Evolutionary conservation across 2,797 vertebrate genomes (phyloP).

Genomic region (Eleutherodactylus coqui): DNA sequence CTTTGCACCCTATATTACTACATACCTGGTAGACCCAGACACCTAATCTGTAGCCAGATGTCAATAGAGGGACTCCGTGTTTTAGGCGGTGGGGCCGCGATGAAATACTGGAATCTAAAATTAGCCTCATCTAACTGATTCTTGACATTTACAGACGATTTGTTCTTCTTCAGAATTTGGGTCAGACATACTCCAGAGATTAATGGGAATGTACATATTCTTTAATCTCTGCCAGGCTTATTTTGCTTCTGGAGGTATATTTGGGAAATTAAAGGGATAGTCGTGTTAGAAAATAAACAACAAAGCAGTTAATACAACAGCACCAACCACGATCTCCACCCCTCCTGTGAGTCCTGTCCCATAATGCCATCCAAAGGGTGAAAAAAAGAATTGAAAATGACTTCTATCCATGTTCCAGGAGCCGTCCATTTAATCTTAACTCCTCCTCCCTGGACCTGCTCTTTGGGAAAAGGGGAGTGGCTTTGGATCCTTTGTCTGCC

Average conservation of each 20-base stretch:
- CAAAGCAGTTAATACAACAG: background rate
- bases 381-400: too few species aligned
- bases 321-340: background rate
- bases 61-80: background rate
- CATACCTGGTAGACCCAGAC: background rate
- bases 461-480: background rate
- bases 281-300: background rate
- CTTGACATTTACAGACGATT: constrained; percentile 37
- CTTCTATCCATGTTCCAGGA: too few species aligned
- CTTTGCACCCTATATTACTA: background rate
- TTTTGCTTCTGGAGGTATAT: background rate
- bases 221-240: background rate
- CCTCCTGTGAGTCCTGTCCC: background rate
- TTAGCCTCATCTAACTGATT: constrained; percentile 13
- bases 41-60: background rate
- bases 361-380: background rate
- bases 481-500: background rate
- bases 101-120: constrained; percentile 46
- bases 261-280: background rate
- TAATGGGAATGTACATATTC: constrained; percentile 23
- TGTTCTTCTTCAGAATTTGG: constrained; percentile 30
- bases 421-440: too few species aligned
- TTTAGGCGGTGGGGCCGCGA: background rate
- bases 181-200: constrained; percentile 42
- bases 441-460: background rate